Base-by-base conservation (phyloP, 2,888 invertebrate genomes). In the Perithous albicinctus region DNA sequence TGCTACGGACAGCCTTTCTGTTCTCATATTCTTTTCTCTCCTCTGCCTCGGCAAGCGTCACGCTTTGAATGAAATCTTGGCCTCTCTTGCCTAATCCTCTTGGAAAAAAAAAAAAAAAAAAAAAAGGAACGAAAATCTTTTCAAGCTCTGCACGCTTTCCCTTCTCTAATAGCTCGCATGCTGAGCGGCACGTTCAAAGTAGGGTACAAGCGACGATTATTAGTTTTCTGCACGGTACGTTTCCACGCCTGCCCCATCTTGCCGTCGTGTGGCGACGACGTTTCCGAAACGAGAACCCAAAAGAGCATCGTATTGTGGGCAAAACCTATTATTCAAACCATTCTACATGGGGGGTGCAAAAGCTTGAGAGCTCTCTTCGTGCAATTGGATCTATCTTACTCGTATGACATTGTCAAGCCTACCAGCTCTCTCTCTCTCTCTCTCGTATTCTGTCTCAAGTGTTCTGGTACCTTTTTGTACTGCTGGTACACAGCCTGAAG, bases 361-460 rank as follows among this genome's bases (percentile, higher is more conserved):
- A 26, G 26, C 26, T 26, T 10, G 26, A 54, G 26, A 26, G 23
- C 12, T 26, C n/a, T 23, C 12, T 2, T n/a, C n/a, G 23, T 54
- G 54, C 54, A 54, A 54, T 54, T 54, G 54, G 54, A 54, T 54
- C 54, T 23, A 0, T 20, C 20, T 54, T 26, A 26, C 54, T 54
- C 54, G 54, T n/a, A 54, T 26, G 54, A 54, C 54, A 54, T 26
- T 26, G 26, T 12, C 20, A 23, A 12, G 54, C 23, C 3, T 1
- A 23, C 23, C 54, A 26, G 54, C 54, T 26, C 26, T 54, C 54
- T n/a, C n/a, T n/a, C n/a, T n/a, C n/a, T n/a, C n/a, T n/a, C n/a
- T n/a, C n/a, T n/a, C n/a, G n/a, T n/a, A 26, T 54, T 54, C 26
- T 26, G 54, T 54, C 54, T 54, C 26, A n/a, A 54, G 54, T 54